phyloP scores from a whole-genome alignment of 2,888 invertebrate genomes.

The Amphipyra tragopoginis region DNA sequence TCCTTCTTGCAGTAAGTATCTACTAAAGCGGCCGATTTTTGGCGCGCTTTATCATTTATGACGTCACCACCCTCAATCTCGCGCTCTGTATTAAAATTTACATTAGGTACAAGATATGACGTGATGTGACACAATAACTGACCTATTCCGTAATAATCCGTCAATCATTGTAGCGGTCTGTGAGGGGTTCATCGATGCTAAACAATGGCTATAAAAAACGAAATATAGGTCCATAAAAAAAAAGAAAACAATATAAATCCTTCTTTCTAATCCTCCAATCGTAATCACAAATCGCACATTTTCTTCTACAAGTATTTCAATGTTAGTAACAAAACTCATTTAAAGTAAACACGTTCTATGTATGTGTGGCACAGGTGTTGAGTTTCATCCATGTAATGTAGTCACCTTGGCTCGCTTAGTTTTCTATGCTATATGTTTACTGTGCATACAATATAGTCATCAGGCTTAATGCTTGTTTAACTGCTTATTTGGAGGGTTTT shows the following conservation, averaged over 20 bases:
- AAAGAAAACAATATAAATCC: neutral
- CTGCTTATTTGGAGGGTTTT: neutral
- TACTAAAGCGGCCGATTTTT: no score
- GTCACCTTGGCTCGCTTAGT: conserved; percentile 58
- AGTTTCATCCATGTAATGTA: conserved; percentile 50
- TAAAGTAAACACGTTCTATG: conserved; percentile 37
- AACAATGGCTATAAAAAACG: neutral
- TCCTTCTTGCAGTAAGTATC: no score
- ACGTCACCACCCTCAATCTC: no score
- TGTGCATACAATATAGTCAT: conserved; percentile 30
- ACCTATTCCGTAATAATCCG: no score
- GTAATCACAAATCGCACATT: conserved; percentile 21
- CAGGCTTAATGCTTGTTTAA: conserved; percentile 17
- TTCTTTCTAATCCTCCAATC: conserved; percentile 15
- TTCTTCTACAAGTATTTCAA: conserved; percentile 24
- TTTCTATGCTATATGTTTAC: conserved; percentile 40
- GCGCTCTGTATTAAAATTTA: no score
- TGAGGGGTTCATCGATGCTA: no score
- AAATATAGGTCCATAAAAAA: no score
- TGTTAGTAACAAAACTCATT: conserved; percentile 28
- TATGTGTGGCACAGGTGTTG: conserved; percentile 62
- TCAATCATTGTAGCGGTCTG: no score
- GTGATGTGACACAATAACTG: no score
- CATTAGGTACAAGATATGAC: no score
- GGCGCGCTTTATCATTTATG: no score